Evolutionary conservation across 2,797 vertebrate species (phyloP).

Genomic region (Chloroceryle amazona): DNA sequence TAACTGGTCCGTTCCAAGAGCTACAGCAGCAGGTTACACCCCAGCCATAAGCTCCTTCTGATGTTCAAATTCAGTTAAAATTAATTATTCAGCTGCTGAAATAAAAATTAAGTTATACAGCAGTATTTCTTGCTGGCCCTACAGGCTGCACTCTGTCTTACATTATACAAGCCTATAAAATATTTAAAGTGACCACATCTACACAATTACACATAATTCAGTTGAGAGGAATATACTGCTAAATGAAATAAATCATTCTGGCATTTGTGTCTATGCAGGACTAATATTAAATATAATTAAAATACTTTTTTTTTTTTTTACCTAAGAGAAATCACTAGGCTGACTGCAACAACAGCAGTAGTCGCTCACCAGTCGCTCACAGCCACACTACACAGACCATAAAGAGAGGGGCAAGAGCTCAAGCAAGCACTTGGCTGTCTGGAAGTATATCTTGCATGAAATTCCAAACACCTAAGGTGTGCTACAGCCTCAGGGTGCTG

Average conservation of each 20-base stretch:
- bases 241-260: conserved; percentile 47
- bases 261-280: conserved; percentile 41
- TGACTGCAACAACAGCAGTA: neutral
- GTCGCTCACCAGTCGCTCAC: neutral
- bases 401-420: neutral
- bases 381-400: neutral
- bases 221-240: conserved; percentile 38
- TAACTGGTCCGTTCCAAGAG: neutral
- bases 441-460: neutral
- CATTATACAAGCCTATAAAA: conserved; percentile 66
- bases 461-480: neutral
- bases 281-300: conserved; percentile 57
- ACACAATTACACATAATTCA: conserved; percentile 66
- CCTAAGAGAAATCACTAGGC: neutral
- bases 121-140: conserved; percentile 48
- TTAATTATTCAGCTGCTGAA: conserved; percentile 37
- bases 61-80: conserved; percentile 28
- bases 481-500: neutral
- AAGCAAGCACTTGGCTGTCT: neutral
- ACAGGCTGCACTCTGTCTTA: conserved; percentile 45
- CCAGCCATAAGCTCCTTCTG: neutral
- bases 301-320: neutral
- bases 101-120: conserved; percentile 42
- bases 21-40: neutral
- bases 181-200: conserved; percentile 74